Evolutionary conservation across 2,113 vertebrate species (phyloP), one percentile per base, ranked within the genome.

Genomic region (Oryzias curvinotus): DNA sequence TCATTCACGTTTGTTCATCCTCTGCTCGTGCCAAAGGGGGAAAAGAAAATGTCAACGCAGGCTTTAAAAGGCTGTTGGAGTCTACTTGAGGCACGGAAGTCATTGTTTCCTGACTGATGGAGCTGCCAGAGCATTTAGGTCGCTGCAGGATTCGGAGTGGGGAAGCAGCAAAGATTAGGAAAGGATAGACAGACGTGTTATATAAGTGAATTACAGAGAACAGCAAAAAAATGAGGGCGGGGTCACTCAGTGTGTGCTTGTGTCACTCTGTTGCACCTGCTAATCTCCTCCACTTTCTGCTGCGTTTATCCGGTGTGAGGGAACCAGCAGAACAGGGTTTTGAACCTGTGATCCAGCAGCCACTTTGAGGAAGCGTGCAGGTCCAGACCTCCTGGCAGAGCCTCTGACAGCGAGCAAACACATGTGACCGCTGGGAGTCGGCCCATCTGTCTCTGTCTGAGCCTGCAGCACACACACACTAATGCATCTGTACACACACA

Each of bases 401-500:
- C 5, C 2, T 62, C 66, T 72, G 71, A 82, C n/a, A 47, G 65
- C 74, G 71, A 75, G 74, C 78, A 82, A 83, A 83, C 80, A 83
- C 70, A 64, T 75, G 84, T 80, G 69, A 80, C 79, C 77, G 44
- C 63, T 78, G 86, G 77, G 86, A 85, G 75, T 82, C 43, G 10
- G 65, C 72, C 81, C 85, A 87, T 88, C 84, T 88, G 82, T 88
- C 83, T 88, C 63, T 82, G 81, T 80, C 79, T 81, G 19, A 8
- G 52, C 53, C 45, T 52, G 52, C 21, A 44, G 52, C 42, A 8
- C 13, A 13, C 65, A 57, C 68, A 16, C 42, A 21, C 50, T 13
- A 43, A 52, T 26, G 52, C 57, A 54, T 36, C 21, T 23, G 21
- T 23, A 6, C 19, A 28, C 49, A 16, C 44, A 60, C 10, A 36